These are phyloP conservation scores for Drosophila histrio DNA, from an alignment of 2,888 invertebrate species.

Conservation along the genomic window DNA sequence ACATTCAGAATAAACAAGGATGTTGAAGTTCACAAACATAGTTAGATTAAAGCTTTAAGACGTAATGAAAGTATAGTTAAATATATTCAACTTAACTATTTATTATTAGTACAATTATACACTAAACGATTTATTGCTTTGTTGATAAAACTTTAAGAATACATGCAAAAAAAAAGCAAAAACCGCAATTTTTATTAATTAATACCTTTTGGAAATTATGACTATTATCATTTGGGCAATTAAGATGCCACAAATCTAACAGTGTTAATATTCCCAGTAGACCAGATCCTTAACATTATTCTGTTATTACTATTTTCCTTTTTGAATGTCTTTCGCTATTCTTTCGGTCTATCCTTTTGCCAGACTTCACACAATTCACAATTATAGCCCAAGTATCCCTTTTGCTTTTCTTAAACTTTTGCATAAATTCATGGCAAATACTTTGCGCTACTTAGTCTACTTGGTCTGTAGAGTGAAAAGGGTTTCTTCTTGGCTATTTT, in stretches of 20 bases:
- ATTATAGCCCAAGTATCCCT: constrained; percentile 28
- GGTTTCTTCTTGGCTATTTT: constrained; percentile 54
- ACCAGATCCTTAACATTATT: constrained; percentile 33
- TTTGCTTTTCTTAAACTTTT: constrained; percentile 29
- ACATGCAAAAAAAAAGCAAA: background rate
- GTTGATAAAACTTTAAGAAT: background rate
- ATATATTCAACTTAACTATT: background rate
- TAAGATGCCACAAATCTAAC: constrained; percentile 47
- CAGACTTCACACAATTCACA: constrained; percentile 25
- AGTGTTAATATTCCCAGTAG: constrained; percentile 32
- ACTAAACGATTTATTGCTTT: background rate
- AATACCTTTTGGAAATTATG: constrained; percentile 19
- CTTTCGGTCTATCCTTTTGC: background rate
- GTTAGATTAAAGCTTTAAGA: background rate
- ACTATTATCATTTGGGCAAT: constrained; percentile 42
- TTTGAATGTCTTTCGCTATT: background rate
- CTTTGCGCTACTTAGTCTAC: constrained; percentile 46
- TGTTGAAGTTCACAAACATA: too few relatives aligned
- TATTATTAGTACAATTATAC: background rate
- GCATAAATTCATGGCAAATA: constrained; percentile 51
- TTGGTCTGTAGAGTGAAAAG: constrained; percentile 29
- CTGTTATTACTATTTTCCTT: constrained; percentile 24
- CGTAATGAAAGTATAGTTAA: background rate
- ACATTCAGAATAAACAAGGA: too few relatives aligned
- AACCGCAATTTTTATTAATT: background rate